Evolutionary conservation across 2,797 vertebrate species (phyloP).

Genomic region (Leuciscus waleckii): DNA sequence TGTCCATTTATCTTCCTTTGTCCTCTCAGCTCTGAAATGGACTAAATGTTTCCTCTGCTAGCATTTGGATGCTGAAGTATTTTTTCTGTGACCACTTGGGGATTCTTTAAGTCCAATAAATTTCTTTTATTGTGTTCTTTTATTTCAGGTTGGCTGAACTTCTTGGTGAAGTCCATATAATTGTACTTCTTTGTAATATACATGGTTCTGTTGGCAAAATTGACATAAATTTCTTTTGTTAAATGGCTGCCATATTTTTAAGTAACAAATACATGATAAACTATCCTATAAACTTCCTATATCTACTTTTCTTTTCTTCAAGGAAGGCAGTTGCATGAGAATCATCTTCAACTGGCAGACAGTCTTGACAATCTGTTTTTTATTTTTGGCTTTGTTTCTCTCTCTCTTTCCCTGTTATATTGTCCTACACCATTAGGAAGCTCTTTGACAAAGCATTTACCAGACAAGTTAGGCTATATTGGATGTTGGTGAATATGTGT

Average conservation of each 20-base stretch:
- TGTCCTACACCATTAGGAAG: not conserved
- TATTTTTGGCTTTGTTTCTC: slow-evolving; percentile 10
- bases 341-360: not conserved
- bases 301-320: not conserved
- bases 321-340: not conserved
- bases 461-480: slow-evolving; percentile 31
- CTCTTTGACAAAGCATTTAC: slow-evolving; percentile 17
- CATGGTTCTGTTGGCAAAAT: not conserved
- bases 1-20: not conserved
- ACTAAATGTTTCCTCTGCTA: slow-evolving; percentile 6
- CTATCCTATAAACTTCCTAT: not conserved
- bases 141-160: slow-evolving; percentile 10
- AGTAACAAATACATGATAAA: not conserved
- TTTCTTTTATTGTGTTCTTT: slow-evolving; percentile 1
- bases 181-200: not conserved
- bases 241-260: not conserved
- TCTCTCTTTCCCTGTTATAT: not conserved
- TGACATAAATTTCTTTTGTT: not conserved
- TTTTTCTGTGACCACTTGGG: slow-evolving; percentile 14
- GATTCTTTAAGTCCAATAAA: slow-evolving; percentile 17
- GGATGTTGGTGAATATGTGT: not conserved
- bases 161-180: not conserved
- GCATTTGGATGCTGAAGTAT: not conserved
- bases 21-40: slow-evolving; percentile 1
- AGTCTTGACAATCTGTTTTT: not conserved